Evolutionary conservation across 2,797 vertebrate genomes (phyloP), one percentile per base, ranked within the genome.

Genomic region (Enteromius anoplus): DNA sequence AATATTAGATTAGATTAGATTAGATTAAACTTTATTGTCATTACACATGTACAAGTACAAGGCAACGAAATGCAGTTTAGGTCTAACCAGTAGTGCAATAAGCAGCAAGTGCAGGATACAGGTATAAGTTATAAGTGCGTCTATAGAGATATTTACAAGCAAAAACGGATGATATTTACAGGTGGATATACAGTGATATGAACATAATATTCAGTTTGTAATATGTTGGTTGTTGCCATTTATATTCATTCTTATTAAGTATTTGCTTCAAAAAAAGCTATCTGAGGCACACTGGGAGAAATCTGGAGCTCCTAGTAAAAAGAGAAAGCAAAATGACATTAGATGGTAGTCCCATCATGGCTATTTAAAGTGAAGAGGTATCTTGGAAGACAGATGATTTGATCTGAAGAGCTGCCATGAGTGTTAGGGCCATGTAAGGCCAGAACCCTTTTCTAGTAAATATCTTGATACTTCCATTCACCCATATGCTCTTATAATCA

Each of bases 401-500:
- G 55, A 58, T 42, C 37, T 5, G 1, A 62, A 45, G n/a, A 45
- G 8, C 40, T 45, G 17, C 21, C 42, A 65, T 68, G 45, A 8
- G 40, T 60, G 55, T 72, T 49, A 34, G 26, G 40, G 40, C n/a
- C 23, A 2, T 47, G 53, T 71, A 47, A 58, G 12, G 69, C 51
- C 80, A 23, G 10, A 75, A n/a, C 32, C 14, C 26, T 49, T 64
- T 34, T 51, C 69, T 75, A 64, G 37, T 37, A 53, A 55, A 66
- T 62, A 37, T 60, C 29, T 42, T 70, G 14, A 69, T 60, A 37
- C 8, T 65, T 76, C 19, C 60, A 26, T 34, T 51, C 19, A 66
- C 53, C 80, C 58, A 82, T 29, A 55, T 66, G 60, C 60, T 17
- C 55, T 71, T 78, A 72, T 40, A 75, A 64, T 78, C 68, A 78